These are phyloP conservation scores for Poeciliopsis occidentalis DNA, from an alignment of 2,113 vertebrate species.

Conservation along the genomic window DNA sequence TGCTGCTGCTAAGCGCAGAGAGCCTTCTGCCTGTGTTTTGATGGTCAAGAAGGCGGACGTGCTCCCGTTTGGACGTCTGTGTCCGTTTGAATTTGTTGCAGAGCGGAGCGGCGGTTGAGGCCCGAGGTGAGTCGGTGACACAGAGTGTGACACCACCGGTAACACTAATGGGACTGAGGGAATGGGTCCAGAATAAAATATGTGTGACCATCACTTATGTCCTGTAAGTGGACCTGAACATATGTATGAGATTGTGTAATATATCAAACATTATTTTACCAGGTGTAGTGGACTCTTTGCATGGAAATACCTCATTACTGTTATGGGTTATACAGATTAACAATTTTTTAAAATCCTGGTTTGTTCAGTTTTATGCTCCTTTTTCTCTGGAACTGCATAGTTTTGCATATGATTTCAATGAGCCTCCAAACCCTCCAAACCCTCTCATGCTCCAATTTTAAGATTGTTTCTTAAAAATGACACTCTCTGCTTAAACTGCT, in stretches of 20 bases:
- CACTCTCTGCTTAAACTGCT: no score
- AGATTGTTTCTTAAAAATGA: no score
- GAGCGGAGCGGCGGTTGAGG: not conserved
- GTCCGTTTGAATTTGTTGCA: slow-evolving; percentile 48
- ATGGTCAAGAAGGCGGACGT: slow-evolving; percentile 26
- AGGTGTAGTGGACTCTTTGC: no score
- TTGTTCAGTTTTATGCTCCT: no score
- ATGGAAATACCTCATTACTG: no score
- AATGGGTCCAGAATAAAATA: slow-evolving; percentile 15
- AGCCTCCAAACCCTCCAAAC: no score
- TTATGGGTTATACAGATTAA: no score
- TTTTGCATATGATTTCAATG: no score
- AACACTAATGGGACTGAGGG: slow-evolving; percentile 26
- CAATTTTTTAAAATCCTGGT: no score
- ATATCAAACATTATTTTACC: no score
- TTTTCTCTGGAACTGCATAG: no score
- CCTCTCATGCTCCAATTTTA: no score
- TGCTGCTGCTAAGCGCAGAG: slow-evolving; percentile 46
- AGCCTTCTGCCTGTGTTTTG: slow-evolving; percentile 40
- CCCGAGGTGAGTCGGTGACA: slow-evolving; percentile 38
- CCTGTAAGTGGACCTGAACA: not conserved
- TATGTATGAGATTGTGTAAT: not conserved
- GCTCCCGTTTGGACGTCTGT: slow-evolving; percentile 28
- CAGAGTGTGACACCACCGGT: slow-evolving; percentile 34
- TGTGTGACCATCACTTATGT: slow-evolving; percentile 2